Evolutionary conservation across 1,140 invertebrate genomes (phyloP), one percentile per base, ranked within the genome.

Genomic region (Armadillidium nasatum): DNA sequence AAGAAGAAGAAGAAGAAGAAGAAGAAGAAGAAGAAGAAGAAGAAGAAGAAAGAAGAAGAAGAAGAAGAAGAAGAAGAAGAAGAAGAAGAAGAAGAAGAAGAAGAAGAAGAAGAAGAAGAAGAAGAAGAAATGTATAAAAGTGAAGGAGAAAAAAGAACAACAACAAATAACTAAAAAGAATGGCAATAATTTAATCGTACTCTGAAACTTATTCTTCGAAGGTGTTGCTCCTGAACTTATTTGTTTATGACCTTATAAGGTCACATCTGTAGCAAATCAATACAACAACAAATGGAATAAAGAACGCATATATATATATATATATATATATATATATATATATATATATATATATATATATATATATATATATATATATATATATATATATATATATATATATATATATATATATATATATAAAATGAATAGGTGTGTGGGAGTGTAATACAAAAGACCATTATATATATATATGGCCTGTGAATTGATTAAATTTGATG

Each of bases 261-360:
- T n/a, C n/a, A n/a, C n/a, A n/a, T n/a, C n/a, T n/a, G n/a, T n/a
- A n/a, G n/a, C n/a, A n/a, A n/a, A n/a, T n/a, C n/a, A n/a, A n/a
- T n/a, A n/a, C n/a, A n/a, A n/a, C n/a, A n/a, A n/a, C n/a, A n/a
- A n/a, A n/a, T n/a, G n/a, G n/a, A n/a, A n/a, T n/a, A n/a, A n/a
- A n/a, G n/a, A n/a, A n/a, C n/a, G n/a, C 6, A 33, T 33, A 21
- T 60, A 23, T 67, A 23, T 60, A 21, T 60, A 60, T 60, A 21
- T 60, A 60, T 60, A 21, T 60, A 60, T 60, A 21, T 60, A 60
- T 60, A 21, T 60, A 60, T 60, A 21, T 60, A 60, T 60, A 60
- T 60, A 60, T 60, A 21, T 21, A 60, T 60, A 21, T 60, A 60
- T 60, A 21, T 60, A 60, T 60, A 21, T 21, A 60, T 60, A 21